Conservation (phyloP, 2,888 invertebrate genomes). For the Drosophila pseudotakahashii region DNA sequence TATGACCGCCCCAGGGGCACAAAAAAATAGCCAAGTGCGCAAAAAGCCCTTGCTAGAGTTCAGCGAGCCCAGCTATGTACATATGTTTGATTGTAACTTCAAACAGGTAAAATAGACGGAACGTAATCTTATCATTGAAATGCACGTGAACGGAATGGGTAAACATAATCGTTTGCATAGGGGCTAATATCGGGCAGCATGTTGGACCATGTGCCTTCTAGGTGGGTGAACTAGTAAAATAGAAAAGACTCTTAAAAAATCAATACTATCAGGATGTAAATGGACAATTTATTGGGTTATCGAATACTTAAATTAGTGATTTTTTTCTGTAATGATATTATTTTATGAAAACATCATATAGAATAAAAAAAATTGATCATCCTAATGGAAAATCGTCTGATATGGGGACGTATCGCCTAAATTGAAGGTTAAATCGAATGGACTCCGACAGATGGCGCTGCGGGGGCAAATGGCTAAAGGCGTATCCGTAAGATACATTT, state of each 20-base stretch:
- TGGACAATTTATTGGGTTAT: no score
- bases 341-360: neutral
- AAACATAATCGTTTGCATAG: slow-evolving; percentile 19
- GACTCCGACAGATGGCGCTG: slow-evolving; percentile 20
- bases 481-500: slow-evolving; percentile 36
- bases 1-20: slow-evolving; percentile 34
- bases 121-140: slow-evolving; percentile 69
- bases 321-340: no score
- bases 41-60: slow-evolving; percentile 69
- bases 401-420: neutral
- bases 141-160: slow-evolving; percentile 67
- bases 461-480: slow-evolving; percentile 35
- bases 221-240: neutral
- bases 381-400: neutral
- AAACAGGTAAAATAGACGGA: slow-evolving; percentile 10
- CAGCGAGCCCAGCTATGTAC: slow-evolving; percentile 26
- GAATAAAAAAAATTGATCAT: neutral
- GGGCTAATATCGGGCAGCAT: neutral
- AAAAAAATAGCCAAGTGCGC: slow-evolving; percentile 23
- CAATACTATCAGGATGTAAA: no score
- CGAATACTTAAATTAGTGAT: no score
- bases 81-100: neutral
- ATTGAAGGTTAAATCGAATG: neutral
- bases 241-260: no score
- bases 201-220: neutral